Evolutionary conservation across 2,888 invertebrate genomes (phyloP).

Genomic region (Leucophenga maculata): DNA sequence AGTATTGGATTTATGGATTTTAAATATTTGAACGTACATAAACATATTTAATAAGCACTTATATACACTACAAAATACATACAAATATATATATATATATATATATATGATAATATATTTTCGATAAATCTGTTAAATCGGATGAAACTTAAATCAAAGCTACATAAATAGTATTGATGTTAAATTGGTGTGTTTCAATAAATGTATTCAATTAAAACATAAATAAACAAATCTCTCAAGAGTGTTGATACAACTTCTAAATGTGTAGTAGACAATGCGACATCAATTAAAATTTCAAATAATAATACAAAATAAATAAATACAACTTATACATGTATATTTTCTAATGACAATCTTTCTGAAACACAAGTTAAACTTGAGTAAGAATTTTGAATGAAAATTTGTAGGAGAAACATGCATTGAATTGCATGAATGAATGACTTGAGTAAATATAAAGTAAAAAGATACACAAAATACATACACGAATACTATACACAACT

Average conservation of each 20-base stretch:
- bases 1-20: too few species aligned
- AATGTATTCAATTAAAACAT: not conserved
- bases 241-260: not conserved
- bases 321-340: not conserved
- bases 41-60: too few species aligned
- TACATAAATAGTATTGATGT: not conserved
- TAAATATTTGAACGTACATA: too few species aligned
- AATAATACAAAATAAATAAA: not conserved
- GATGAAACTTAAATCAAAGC: too few species aligned
- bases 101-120: too few species aligned
- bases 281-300: not conserved
- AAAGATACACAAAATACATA: not conserved
- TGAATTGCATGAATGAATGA: not conserved
- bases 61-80: too few species aligned
- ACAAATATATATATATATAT: too few species aligned
- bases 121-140: too few species aligned
- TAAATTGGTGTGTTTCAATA: not conserved
- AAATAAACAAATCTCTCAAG: not conserved
- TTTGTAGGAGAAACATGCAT: not conserved
- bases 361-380: too few species aligned
- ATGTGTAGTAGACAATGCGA: not conserved
- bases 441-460: not conserved
- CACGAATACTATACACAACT: not conserved
- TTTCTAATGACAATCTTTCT: slow-evolving; percentile 24
- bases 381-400: not conserved